Conservation (phyloP, 2,113 vertebrate genomes). For the Brachypteracias leptosomus region DNA sequence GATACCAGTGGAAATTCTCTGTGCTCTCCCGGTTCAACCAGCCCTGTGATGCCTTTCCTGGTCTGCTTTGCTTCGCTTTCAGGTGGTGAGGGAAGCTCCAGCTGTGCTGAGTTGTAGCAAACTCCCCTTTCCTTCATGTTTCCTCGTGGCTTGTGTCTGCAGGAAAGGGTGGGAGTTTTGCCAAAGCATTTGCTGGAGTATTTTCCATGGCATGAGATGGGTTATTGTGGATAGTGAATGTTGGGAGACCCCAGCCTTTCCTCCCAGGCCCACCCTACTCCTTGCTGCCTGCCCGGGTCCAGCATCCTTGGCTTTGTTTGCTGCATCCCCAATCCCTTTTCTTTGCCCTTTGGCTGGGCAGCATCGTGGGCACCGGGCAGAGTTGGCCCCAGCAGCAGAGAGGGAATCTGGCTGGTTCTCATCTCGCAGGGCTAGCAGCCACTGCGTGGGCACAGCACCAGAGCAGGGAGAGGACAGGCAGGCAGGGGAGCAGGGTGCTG, state of each 20-base stretch:
- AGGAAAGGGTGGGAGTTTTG: background rate
- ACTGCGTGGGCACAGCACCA: accelerated
- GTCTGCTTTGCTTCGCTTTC: background rate
- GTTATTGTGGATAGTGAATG: too few species aligned
- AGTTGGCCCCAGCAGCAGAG: background rate
- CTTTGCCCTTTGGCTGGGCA: background rate
- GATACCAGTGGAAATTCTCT: too few species aligned
- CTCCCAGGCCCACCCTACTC: background rate
- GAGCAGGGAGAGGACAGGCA: background rate
- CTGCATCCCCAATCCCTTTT: accelerated
- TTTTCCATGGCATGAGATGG: accelerated
- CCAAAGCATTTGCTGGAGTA: background rate
- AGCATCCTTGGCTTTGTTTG: background rate
- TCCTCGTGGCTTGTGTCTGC: background rate
- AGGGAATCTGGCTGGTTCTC: background rate
- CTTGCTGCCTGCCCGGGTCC: background rate
- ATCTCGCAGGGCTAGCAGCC: background rate
- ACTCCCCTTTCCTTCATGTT: accelerated
- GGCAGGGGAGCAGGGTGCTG: background rate
- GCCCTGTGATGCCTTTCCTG: too few species aligned
- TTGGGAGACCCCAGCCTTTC: background rate
- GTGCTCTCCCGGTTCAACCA: accelerated
- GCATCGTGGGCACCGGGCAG: background rate
- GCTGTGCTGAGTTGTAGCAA: accelerated
- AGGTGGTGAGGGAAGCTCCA: accelerated